Conservation (phyloP, 2,113 vertebrate genomes). For the Antigone vipio region DNA sequence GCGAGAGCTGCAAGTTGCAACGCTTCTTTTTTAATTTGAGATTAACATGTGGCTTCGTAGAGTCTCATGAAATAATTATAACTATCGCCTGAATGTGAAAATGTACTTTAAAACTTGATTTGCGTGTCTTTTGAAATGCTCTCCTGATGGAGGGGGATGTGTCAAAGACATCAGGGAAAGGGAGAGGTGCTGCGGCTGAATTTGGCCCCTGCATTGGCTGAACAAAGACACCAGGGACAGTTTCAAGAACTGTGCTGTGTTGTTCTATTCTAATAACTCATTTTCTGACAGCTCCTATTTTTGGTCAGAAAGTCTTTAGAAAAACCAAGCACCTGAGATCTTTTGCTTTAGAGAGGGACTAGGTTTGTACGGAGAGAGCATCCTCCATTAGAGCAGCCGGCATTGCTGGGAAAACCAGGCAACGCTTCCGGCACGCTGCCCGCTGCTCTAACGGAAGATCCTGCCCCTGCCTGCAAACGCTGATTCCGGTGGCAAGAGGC, state of each 20-base stretch:
- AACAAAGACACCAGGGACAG: neutral
- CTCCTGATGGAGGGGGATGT: too few relatives aligned
- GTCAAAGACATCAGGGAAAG: neutral
- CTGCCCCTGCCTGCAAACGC: neutral
- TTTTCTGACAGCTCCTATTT: neutral
- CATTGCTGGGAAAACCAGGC: neutral
- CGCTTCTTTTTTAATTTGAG: neutral
- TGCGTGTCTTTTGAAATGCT: neutral
- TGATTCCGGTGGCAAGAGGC: rapidly evolving
- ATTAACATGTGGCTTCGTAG: neutral
- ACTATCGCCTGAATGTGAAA: neutral
- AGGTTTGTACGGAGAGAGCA: neutral
- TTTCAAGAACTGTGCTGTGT: neutral
- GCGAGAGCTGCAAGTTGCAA: neutral
- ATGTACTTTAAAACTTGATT: neutral
- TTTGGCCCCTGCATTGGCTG: neutral
- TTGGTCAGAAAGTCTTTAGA: neutral
- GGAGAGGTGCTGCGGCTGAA: rapidly evolving
- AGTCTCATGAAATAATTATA: neutral
- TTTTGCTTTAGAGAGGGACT: neutral
- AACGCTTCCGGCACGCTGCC: neutral
- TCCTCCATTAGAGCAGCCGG: rapidly evolving
- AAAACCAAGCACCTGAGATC: neutral
- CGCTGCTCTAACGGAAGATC: rapidly evolving
- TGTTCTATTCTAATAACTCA: neutral